These are phyloP conservation scores for Phoxinus phoxinus DNA, from an alignment of 2,113 vertebrate genomes.

Conservation along the genomic window DNA sequence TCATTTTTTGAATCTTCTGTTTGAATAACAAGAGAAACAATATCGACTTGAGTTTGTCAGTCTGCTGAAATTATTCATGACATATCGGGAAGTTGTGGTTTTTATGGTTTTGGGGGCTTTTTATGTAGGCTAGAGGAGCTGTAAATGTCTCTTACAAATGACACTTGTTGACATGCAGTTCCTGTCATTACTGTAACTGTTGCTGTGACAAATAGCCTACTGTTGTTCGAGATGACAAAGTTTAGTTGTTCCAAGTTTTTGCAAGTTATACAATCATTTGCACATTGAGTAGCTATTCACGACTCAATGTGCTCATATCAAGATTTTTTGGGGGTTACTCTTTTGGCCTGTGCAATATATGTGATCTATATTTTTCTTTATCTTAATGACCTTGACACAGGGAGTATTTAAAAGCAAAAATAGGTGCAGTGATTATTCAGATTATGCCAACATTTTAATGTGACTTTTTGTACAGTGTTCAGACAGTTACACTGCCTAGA, in stretches of 20 bases:
- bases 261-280: no score
- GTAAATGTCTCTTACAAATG: neutral
- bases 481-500: neutral
- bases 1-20: neutral
- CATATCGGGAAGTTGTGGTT: slow-evolving; percentile 14
- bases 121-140: neutral
- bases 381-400: neutral
- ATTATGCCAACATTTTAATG: neutral
- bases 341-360: neutral
- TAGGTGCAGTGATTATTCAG: neutral
- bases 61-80: neutral
- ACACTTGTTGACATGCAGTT: neutral
- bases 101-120: neutral
- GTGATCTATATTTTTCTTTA: neutral
- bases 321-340: neutral
- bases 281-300: no score
- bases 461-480: no score
- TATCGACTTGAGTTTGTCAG: neutral
- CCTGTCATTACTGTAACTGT: neutral
- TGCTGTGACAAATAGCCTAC: neutral
- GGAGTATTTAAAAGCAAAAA: neutral
- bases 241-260: no score
- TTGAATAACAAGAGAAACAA: neutral
- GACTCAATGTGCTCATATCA: neutral
- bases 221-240: neutral